Conservation (phyloP, 2,113 vertebrate species). For the Pholis gunnellus region DNA sequence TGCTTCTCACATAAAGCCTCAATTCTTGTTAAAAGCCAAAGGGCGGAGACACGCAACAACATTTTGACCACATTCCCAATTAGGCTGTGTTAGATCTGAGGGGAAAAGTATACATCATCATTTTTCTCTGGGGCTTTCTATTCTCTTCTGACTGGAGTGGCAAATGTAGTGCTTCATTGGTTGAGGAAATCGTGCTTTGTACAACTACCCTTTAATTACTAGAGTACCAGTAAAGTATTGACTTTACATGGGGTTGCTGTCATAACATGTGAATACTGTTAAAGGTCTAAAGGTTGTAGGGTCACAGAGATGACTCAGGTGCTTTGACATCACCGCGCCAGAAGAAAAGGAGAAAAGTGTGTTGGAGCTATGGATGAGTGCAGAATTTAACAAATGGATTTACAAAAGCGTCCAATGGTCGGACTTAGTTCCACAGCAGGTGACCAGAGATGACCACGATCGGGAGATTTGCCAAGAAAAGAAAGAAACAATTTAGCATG, state of each 20-base stretch:
- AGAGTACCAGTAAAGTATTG: slow-evolving; percentile 65
- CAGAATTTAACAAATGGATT: slow-evolving; percentile 23
- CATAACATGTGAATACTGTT: slow-evolving; percentile 62
- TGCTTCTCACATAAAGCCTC: slow-evolving; percentile 32
- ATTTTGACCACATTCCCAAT: slow-evolving; percentile 66
- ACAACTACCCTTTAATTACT: slow-evolving; percentile 73
- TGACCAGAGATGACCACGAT: slow-evolving; percentile 22
- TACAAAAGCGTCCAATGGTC: slow-evolving; percentile 17
- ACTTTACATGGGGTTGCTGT: slow-evolving; percentile 64
- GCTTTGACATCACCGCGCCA: slow-evolving; percentile 34
- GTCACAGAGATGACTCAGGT: slow-evolving; percentile 17
- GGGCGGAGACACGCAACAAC: slow-evolving; percentile 35
- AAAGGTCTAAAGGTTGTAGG: slow-evolving; percentile 48
- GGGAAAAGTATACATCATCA: slow-evolving; percentile 57
- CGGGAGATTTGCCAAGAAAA: slow-evolving; percentile 35
- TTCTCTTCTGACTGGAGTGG: slow-evolving; percentile 58
- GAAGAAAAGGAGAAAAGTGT: slow-evolving; percentile 22
- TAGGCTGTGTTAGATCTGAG: slow-evolving; percentile 50
- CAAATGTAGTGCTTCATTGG: slow-evolving; percentile 76
- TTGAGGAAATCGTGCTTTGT: slow-evolving; percentile 70
- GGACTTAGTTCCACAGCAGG: slow-evolving; percentile 12
- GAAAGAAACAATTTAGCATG: slow-evolving; percentile 42
- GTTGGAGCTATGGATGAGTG: slow-evolving; percentile 4
- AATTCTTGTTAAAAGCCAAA: slow-evolving; percentile 56
- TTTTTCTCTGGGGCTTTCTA: slow-evolving; percentile 58